Evolutionary conservation across 2,888 invertebrate species (phyloP), one percentile per base, ranked within the genome.

Genomic region (Nowickia ferox): DNA sequence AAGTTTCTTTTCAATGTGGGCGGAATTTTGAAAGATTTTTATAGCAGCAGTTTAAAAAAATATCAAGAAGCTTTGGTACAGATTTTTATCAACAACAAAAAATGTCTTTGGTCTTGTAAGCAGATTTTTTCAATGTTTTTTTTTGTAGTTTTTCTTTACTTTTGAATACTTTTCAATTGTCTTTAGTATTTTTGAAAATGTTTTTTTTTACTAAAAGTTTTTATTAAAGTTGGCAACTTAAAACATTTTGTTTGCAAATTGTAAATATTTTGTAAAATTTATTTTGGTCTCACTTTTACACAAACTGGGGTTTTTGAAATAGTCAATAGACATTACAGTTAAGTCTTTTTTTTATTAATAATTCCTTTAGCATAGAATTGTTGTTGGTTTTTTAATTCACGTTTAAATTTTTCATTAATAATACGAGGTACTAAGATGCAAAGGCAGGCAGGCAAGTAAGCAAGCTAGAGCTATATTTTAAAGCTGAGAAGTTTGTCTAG

Each of bases 21-120:
- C 87, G 91, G 88, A 92, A 92, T 92, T 89, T 92, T 92, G 91
- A 87, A 74, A 79, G 83, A 79, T 89, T 89, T 87, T 84, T 40
- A 17, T 55, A 61, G 6, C 30, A 57, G 4, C 48, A n/a, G 66
- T 48, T 66, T 19, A 2, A 68, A 30, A 38, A 11, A 44, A 75
- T 42, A 65, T 61, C 69, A 59, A 57, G 30, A 19, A 46, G 51
- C 59, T 57, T 42, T 55, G 15, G n/a, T 40, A 40, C 38, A 40
- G 1, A 10, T 46, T 46, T 65, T 19, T 9, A 6, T 30, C 11
- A 57, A 30, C 53, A 2, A n/a, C 42, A 15, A 5, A 44, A 65
- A 65, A 44, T 19, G 22, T 44, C 17, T 65, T 57, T 40, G 5
- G 13, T 8, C 5, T 59, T 9, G 9, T 9, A 13, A n/a, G 22